Evolutionary conservation across 2,888 invertebrate genomes (phyloP).

Genomic region (Ophion obscuratus): DNA sequence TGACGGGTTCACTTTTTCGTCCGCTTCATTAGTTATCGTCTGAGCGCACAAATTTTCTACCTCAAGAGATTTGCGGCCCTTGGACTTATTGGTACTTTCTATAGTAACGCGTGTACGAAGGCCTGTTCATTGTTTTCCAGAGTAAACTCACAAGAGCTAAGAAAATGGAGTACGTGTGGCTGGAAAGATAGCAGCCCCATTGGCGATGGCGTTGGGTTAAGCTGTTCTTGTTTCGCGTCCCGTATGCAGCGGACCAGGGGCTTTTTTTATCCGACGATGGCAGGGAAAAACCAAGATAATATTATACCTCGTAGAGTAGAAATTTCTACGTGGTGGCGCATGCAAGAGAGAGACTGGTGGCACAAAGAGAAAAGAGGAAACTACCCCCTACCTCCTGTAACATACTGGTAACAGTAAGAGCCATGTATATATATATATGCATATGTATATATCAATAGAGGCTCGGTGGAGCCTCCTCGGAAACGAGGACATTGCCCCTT

Average conservation of each 20-base stretch:
- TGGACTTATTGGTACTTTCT: background rate
- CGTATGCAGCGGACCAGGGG: background rate
- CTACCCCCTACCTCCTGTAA: constrained; percentile 35
- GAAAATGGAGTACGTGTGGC: constrained; percentile 4
- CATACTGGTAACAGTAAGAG: constrained; percentile 26
- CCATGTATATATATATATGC: constrained; percentile 5
- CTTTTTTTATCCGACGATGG: constrained; percentile 37
- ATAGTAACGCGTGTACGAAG: background rate
- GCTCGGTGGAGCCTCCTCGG: constrained; percentile 60
- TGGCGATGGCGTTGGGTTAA: background rate
- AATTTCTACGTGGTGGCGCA: constrained; percentile 49
- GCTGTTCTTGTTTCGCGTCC: constrained; percentile 20
- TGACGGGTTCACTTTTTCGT: background rate
- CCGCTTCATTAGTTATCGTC: background rate
- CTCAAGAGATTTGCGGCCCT: background rate
- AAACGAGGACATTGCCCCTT: constrained; percentile 78
- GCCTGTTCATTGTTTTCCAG: constrained; percentile 16
- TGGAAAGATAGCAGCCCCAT: constrained; percentile 18
- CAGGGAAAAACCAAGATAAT: constrained; percentile 49
- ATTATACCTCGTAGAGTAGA: constrained; percentile 51
- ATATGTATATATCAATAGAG: constrained; percentile 23
- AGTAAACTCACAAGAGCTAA: background rate
- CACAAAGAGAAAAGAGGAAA: constrained; percentile 43
- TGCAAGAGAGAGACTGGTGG: constrained; percentile 40
- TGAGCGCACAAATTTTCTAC: too few relatives aligned